Evolutionary conservation across 2,113 vertebrate species (phyloP), one percentile per base, ranked within the genome.

Genomic region (Isichthys henryi): DNA sequence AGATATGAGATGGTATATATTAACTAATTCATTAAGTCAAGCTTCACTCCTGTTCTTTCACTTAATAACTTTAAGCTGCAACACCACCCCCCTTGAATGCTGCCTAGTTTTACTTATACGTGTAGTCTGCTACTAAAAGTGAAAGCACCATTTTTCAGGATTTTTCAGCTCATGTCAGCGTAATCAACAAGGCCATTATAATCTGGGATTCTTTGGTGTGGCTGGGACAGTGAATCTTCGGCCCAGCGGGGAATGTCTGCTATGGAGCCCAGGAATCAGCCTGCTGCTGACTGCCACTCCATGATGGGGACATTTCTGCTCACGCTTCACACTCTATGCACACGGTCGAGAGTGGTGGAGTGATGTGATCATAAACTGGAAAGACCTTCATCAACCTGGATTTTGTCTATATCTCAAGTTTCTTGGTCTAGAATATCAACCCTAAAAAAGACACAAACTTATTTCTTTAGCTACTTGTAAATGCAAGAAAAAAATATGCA

Each of bases 381-480:
- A 13, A 39, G 50, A 87, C 50, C 53, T 58, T 85, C 88, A 89
- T 58, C 35, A 85, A 84, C 88, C 88, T n/a, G 77, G 39, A 53
- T 35, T 56, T 10, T 66, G 88, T 3, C 80, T 82, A 11, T 19
- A 74, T 19, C 62, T 50, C 66, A 58, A 56, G 49, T 70, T 77
- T 89, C 85, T 43, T 56, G 49, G n/a, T 53, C 27, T 87, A 87
- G 31, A 23, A 95, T 94, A 94, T 93, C 93, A 94, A 92, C 90
- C 93, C 94, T 94, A 88, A 93, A 93, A 92, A 84, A 48, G 15
- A 84, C 19, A 84, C 19, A n/a, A 84, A 21, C 43, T 46, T 8
- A 23, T 84, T 46, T 84, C 45, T 23, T 80, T 87, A 87, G 50
- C 50, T 87, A 87, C 50, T 87, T 52, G 23, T 56, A 15, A 87